Evolutionary conservation across 1,140 invertebrate species (phyloP).

Genomic region (Aplysia californica): DNA sequence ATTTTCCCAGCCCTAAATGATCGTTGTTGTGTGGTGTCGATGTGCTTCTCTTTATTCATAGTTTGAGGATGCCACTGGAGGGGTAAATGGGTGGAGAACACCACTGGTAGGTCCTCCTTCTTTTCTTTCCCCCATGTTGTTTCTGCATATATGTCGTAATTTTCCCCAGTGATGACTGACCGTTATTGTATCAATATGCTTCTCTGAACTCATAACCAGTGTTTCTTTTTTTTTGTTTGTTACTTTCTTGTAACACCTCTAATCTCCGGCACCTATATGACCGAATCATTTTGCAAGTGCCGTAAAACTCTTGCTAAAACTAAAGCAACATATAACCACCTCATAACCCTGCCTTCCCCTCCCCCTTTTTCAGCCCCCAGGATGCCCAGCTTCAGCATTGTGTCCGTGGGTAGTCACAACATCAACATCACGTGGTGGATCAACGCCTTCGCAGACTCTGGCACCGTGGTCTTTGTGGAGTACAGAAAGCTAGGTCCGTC

Average conservation of each 20-base stretch:
- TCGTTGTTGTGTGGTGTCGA: too few relatives aligned
- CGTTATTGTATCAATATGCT: neutral
- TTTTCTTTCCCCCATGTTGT: too few relatives aligned
- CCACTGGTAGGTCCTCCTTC: too few relatives aligned
- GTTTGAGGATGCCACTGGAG: too few relatives aligned
- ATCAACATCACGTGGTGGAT: conserved; percentile 85
- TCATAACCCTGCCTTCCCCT: neutral
- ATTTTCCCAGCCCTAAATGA: too few relatives aligned
- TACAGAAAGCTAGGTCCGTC: conserved; percentile 71
- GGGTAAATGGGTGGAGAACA: too few relatives aligned
- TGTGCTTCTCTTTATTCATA: too few relatives aligned
- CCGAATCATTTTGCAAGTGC: neutral
- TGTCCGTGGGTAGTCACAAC: conserved; percentile 72
- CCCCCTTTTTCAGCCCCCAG: conserved; percentile 75
- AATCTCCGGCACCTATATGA: neutral
- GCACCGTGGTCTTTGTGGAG: conserved; percentile 91
- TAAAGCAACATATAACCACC: neutral
- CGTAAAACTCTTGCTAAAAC: too few relatives aligned
- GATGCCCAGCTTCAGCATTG: conserved; percentile 80
- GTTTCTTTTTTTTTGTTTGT: too few relatives aligned
- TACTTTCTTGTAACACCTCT: too few relatives aligned
- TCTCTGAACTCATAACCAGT: neutral
- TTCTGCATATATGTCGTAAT: too few relatives aligned
- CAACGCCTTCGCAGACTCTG: conserved; percentile 72
- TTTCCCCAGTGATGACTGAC: too few relatives aligned